Base-by-base conservation (phyloP, 2,888 invertebrate species). In the Pocota personata region DNA sequence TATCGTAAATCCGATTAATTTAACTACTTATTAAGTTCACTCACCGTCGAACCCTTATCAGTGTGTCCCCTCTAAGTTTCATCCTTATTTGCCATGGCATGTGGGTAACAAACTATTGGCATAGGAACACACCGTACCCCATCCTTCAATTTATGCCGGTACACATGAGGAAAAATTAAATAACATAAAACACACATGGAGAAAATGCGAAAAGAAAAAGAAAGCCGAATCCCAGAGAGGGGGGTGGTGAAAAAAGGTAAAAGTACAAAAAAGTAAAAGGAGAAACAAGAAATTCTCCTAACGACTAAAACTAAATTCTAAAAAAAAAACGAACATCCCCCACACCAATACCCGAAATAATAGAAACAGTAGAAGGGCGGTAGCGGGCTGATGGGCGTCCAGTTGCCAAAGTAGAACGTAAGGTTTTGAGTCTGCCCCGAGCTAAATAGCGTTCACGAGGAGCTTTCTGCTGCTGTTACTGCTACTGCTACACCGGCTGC, bases 21-120 rank as follows among this genome's bases (percentile, higher is more conserved):
- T 58, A 71, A 84, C 80, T 80, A 80, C 75, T 80, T 80, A 79
- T 79, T 75, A 79, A 79, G 83, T 84, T 80, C 75, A 84, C 69
- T 84, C 79, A 75, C 80, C 79, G 79, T 64, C 80, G 84, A 71
- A 71, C 64, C 73, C 75, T 75, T 80, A 84, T 84, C 69, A 84
- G 75, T 52, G 64, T 32, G 57, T 14, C 32, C 37, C 16, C 10
- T 10, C 32, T 40, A 48, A 60, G 52, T 66, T 67, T 57, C 35
- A 57, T 24, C 60, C 32, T 16, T 35, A 19, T 50, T 52, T 48
- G 10, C 27, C 35, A 32, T n/a, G 10, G n/a, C 10, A 12, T 30
- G n/a, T 62, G 55, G 21, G 21, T 62, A 50, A 27, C 27, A 58
- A 62, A 71, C 60, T 62, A 52, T 60, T 50, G 37, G 72, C 12